Conservation (phyloP, 2,797 vertebrate genomes). For the Lutra lutra region DNA sequence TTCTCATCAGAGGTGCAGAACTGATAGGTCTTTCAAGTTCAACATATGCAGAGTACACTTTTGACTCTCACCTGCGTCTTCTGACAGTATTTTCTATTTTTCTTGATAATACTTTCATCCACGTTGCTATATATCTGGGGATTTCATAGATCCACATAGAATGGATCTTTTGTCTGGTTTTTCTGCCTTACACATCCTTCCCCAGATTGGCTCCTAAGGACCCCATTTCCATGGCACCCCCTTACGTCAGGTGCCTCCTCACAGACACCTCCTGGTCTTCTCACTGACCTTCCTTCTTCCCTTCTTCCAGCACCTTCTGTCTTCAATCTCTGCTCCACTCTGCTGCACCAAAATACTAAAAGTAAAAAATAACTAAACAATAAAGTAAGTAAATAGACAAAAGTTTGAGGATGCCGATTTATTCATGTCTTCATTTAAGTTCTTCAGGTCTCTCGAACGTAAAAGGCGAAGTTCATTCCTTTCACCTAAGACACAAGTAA, state of each 20-base stretch:
- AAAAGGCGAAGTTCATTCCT: background rate
- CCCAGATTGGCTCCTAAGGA: background rate
- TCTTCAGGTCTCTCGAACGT: background rate
- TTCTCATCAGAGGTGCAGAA: background rate
- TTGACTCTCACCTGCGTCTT: background rate
- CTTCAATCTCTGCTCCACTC: background rate
- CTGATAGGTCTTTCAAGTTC: background rate
- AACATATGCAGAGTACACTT: background rate
- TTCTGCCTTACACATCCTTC: background rate
- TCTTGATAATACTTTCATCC: background rate
- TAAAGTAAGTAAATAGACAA: background rate
- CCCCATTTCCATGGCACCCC: too few species aligned
- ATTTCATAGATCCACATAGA: background rate
- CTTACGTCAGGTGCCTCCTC: background rate
- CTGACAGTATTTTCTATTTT: background rate
- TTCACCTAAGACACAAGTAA: background rate
- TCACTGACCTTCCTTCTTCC: background rate
- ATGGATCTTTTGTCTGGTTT: background rate
- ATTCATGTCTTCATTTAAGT: background rate
- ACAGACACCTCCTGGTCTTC: background rate
- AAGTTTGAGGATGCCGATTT: background rate
- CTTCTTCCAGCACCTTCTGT: background rate
- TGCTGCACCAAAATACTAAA: background rate
- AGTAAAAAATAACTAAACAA: background rate
- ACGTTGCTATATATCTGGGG: too few species aligned